Evolutionary conservation across 2,113 vertebrate species (phyloP).

Genomic region (Phylloscopus trochiloides): DNA sequence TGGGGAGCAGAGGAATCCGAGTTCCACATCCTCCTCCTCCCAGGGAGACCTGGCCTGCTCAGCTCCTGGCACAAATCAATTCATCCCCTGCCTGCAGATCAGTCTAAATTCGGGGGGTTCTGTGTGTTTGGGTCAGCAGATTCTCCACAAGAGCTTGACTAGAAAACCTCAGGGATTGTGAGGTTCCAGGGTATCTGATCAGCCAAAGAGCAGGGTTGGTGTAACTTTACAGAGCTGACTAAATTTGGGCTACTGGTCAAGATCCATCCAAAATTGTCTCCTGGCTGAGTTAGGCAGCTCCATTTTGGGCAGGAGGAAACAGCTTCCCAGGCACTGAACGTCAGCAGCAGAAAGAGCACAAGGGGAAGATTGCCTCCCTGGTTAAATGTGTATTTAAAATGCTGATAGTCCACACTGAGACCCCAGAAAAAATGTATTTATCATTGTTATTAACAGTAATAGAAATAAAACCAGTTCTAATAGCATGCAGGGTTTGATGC

Average conservation of each 20-base stretch:
- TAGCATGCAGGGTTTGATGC: constrained; percentile 17
- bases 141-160: neutral
- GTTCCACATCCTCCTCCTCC: neutral
- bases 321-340: neutral
- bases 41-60: neutral
- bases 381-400: constrained; percentile 14
- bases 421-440: constrained; percentile 13
- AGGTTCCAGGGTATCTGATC: neutral
- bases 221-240: neutral
- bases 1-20: neutral
- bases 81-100: neutral
- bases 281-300: neutral
- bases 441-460: constrained; percentile 51
- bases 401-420: neutral
- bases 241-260: neutral
- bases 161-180: neutral
- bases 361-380: neutral
- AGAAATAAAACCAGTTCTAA: constrained; percentile 48
- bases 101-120: neutral
- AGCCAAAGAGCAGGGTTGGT: neutral
- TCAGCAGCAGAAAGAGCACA: neutral
- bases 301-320: neutral
- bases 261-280: neutral
- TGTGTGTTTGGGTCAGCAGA: neutral
- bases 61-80: neutral